Evolutionary conservation across 2,888 invertebrate genomes (phyloP).

Genomic region (Graphium colonna): DNA sequence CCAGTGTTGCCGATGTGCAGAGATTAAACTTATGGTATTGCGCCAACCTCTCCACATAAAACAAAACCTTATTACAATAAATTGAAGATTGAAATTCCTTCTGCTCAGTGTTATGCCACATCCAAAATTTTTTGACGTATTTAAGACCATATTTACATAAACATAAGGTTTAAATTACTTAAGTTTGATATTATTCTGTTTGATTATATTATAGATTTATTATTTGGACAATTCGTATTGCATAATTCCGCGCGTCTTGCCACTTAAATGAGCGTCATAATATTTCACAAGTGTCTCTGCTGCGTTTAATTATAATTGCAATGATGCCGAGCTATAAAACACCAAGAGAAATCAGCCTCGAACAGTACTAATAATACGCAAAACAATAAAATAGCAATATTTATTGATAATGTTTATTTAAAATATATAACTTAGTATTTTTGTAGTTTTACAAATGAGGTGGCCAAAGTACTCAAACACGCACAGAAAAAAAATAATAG

Average conservation of each 20-base stretch:
- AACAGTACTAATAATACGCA: neutral
- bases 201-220: conserved; percentile 18
- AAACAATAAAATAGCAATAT: neutral
- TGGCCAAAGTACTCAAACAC: too few species aligned
- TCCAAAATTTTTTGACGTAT: neutral
- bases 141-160: conserved; percentile 9
- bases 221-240: conserved; percentile 22
- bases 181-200: neutral
- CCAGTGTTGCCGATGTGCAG: conserved; percentile 32
- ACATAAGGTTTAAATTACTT: conserved; percentile 8
- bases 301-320: conserved; percentile 12
- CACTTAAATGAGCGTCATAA: conserved; percentile 9
- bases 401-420: too few species aligned
- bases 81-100: too few species aligned
- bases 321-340: neutral
- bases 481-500: too few species aligned
- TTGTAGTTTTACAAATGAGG: too few species aligned
- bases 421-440: too few species aligned
- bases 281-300: conserved; percentile 13
- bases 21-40: conserved; percentile 14
- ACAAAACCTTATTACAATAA: too few species aligned
- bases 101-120: neutral
- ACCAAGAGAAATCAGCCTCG: neutral
- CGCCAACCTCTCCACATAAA: too few species aligned
- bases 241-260: conserved; percentile 15